A percentile compares a stretch with the other conserved stretches of the same genome.
Conservation (phyloP, 1,140 invertebrate genomes). For the Lordiphosa stackelbergi region DNA sequence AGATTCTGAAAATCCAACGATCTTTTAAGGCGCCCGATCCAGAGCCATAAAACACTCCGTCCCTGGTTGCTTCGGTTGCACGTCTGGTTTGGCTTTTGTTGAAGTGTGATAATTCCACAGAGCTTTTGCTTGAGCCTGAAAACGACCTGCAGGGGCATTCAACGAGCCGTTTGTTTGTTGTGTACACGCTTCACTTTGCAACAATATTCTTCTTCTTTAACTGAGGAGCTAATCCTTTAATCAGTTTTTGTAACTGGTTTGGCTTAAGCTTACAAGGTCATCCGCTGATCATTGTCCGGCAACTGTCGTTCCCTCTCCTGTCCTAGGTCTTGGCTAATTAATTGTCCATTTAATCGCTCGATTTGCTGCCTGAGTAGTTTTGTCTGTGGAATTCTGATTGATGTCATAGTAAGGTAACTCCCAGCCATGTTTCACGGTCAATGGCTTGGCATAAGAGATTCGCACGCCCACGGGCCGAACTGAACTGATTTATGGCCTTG, state of each 20-base stretch:
- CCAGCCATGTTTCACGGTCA: constrained; percentile 46
- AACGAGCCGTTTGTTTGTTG: constrained; percentile 40
- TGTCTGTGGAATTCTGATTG: constrained; percentile 40
- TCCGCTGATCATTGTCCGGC: constrained; percentile 12
- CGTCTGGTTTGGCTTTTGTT: constrained; percentile 42
- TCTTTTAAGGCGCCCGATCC: not conserved
- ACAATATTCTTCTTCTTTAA: constrained; percentile 18
- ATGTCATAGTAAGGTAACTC: constrained; percentile 45
- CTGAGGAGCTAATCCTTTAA: constrained; percentile 62
- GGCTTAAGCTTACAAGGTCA: constrained; percentile 50
- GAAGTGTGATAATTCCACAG: constrained; percentile 70
- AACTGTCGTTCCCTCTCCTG: constrained; percentile 14
- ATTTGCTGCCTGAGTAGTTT: constrained; percentile 44
- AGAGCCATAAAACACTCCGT: not conserved
- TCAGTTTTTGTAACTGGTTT: constrained; percentile 51
- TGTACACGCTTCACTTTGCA: constrained; percentile 37
- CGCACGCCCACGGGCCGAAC: constrained; percentile 51
- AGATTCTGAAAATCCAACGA: not conserved
- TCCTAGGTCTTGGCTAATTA: constrained; percentile 52
- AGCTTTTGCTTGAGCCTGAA: constrained; percentile 21
- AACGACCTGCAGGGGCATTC: constrained; percentile 8
- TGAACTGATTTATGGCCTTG: constrained; percentile 53
- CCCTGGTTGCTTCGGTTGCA: constrained; percentile 4
- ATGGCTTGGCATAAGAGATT: constrained; percentile 46
- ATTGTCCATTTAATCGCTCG: constrained; percentile 69